Conservation (phyloP, 2,797 vertebrate genomes). For the Oreonectes daqikongensis region DNA sequence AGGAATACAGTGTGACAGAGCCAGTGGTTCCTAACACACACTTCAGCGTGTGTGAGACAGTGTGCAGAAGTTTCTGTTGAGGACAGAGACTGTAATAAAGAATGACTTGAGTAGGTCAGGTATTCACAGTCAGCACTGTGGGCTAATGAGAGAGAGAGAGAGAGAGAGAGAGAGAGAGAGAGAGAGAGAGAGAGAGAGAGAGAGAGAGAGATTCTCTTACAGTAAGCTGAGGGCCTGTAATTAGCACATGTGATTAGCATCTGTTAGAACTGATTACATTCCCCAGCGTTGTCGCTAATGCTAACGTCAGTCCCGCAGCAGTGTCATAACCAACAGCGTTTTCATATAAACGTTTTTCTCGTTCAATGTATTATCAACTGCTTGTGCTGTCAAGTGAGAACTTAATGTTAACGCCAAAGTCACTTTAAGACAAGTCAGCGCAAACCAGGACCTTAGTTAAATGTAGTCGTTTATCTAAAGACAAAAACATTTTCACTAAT, state of each 20-base stretch:
- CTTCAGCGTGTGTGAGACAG: conserved; percentile 9
- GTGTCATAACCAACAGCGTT: neutral
- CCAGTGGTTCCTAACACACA: conserved; percentile 6
- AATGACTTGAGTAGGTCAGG: conserved; percentile 67
- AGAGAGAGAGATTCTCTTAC: too few species aligned
- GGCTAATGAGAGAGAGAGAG: conserved; percentile 55
- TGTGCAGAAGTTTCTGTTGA: conserved; percentile 24
- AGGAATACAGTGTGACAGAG: neutral
- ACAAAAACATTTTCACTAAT: too few species aligned
- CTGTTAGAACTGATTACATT: conserved; percentile 41
- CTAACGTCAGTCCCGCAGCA: conserved; percentile 10
- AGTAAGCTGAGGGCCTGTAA: neutral
- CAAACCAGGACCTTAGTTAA: too few species aligned
- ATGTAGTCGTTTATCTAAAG: too few species aligned
- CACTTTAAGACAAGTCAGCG: neutral
- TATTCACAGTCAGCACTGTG: conserved; percentile 46
- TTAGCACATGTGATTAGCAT: conserved; percentile 41
- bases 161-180: conserved; percentile 20
- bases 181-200: neutral
- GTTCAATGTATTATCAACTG: neutral
- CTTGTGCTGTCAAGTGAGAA: neutral
- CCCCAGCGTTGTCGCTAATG: conserved; percentile 4
- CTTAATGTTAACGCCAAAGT: neutral
- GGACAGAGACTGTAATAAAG: conserved; percentile 54
- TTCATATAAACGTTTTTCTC: neutral